Conservation (phyloP, 2,113 vertebrate species). For the Sinocyclocheilus anshuiensis region DNA sequence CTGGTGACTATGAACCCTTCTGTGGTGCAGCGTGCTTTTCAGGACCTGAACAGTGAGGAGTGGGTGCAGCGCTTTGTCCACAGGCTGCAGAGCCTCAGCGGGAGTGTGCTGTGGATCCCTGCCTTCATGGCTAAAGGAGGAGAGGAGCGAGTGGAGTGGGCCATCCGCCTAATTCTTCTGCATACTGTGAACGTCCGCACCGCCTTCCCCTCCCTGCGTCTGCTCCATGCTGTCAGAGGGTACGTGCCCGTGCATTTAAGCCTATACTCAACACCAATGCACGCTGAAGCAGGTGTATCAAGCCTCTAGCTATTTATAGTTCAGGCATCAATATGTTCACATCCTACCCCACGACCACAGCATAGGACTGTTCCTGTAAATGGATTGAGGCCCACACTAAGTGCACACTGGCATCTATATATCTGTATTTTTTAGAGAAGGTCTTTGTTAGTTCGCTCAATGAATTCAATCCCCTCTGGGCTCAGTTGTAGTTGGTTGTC, state of each 20-base stretch:
- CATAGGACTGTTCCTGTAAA: constrained; percentile 19
- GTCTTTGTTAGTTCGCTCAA: constrained; percentile 7
- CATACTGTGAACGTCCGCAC: constrained; percentile 87
- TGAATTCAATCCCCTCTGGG: neutral
- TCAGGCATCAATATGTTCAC: constrained; percentile 53
- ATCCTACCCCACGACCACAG: constrained; percentile 15
- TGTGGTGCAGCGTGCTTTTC: constrained; percentile 92
- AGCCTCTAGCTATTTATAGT: constrained; percentile 63
- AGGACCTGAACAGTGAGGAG: constrained; percentile 86
- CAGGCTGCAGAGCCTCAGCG: constrained; percentile 84
- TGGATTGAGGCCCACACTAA: neutral
- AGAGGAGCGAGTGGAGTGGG: constrained; percentile 92
- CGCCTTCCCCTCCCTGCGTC: constrained; percentile 92
- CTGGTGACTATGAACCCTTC: constrained; percentile 98
- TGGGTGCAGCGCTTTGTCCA: constrained; percentile 88
- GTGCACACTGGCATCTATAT: constrained; percentile 15
- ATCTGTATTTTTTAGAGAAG: constrained; percentile 29
- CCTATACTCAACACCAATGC: constrained; percentile 1
- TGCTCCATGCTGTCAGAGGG: constrained; percentile 94
- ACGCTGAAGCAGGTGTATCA: constrained; percentile 22
- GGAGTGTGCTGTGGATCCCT: constrained; percentile 95
- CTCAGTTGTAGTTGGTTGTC: neutral
- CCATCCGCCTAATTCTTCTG: constrained; percentile 87
- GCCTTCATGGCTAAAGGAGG: constrained; percentile 97
- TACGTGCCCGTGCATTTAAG: constrained; percentile 70